Base-by-base conservation (phyloP, 1,140 invertebrate species). In the Octopus sinensis region DNA sequence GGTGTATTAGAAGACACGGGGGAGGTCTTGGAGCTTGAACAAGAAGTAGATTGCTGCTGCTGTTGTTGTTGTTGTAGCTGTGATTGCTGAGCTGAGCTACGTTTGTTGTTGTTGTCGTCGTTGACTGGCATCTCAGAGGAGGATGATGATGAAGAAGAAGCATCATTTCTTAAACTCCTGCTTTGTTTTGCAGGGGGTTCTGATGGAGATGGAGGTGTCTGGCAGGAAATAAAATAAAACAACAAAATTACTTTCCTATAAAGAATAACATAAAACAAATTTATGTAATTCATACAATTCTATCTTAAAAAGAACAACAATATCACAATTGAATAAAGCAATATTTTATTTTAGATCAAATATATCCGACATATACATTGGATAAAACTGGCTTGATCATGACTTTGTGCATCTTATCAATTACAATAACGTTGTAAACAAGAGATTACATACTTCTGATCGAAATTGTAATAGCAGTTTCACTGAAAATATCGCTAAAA, bases 141-240 rank as follows among this genome's bases (percentile, higher is more conserved):
- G 30, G 68, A 73, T 73, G 68, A 73, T n/a, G 68, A 73, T n/a
- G 68, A 73, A 7, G 68, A 73, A 73, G 68, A 13, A 17, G 68
- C 68, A 73, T 73, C 68, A 73, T 73, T 73, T 73, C 68, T 73
- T 6, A 23, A 73, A 73, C 9, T 73, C 30, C 68, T 73, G 13
- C 30, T 73, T 73, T 73, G 68, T 73, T 73, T 73, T 23, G 30
- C 6, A n/a, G 68, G 68, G 5, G 68, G 68, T 5, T 73, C 68
- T n/a, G 7, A 13, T 73, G 68, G 68, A n/a, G 68, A 73, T n/a
- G 68, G 13, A n/a, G 68, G 68, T 7, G 68, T 73, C 68, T 73
- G 13, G 9, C 9, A 7, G 30, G 30, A 73, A 73, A 73, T 6
- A 73, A 73, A 73, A 73, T 13, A 73, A 73, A 73, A 12, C 17